Conservation (phyloP, 1,140 invertebrate genomes). For the Macrobrachium nipponense region DNA sequence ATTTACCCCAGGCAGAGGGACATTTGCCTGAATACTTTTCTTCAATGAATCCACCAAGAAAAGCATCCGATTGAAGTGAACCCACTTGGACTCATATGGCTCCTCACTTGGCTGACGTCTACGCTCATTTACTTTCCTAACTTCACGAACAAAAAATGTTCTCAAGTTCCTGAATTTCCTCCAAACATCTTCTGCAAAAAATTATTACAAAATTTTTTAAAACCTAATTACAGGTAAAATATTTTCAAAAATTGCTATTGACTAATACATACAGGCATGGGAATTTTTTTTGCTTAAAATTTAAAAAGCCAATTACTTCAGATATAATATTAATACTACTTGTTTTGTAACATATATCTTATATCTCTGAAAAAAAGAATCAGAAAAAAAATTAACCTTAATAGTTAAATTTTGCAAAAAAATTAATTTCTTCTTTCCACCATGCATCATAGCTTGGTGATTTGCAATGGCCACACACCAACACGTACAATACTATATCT, state of each 20-base stretch:
- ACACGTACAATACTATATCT: too few relatives aligned
- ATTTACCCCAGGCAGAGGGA: not conserved
- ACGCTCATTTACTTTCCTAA: not conserved
- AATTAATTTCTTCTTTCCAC: too few relatives aligned
- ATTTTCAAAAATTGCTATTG: too few relatives aligned
- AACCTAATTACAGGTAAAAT: too few relatives aligned
- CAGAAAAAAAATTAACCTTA: too few relatives aligned
- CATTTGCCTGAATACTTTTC: not conserved
- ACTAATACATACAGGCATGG: too few relatives aligned
- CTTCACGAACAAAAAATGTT: slow-evolving; percentile 1
- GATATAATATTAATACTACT: not conserved
- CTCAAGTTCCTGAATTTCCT: slow-evolving; percentile 14
- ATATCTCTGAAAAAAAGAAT: not conserved
- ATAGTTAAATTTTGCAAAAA: too few relatives aligned
- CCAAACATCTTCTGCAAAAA: slow-evolving; percentile 12
- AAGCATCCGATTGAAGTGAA: slow-evolving; percentile 17
- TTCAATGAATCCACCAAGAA: not conserved
- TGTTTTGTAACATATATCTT: not conserved
- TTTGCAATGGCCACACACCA: too few relatives aligned
- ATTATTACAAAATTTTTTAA: too few relatives aligned
- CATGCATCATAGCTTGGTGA: too few relatives aligned
- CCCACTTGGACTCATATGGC: not conserved
- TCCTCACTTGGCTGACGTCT: not conserved
- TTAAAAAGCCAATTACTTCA: too few relatives aligned
- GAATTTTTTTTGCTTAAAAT: too few relatives aligned